Evolutionary conservation across 2,113 vertebrate species (phyloP), one percentile per base, ranked within the genome.

Genomic region (Megalops atlanticus): DNA sequence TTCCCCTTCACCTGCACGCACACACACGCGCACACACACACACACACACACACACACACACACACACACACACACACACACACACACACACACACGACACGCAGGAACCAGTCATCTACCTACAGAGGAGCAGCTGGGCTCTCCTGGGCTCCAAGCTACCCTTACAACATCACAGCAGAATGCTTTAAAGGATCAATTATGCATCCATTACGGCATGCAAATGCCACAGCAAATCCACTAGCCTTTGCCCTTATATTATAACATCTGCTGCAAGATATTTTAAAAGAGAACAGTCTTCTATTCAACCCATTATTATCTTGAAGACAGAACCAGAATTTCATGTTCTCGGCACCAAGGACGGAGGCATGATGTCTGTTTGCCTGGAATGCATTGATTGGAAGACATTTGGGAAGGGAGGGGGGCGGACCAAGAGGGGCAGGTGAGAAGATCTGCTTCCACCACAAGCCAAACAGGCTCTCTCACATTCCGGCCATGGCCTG

Each of bases 1-100:
- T 40, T 94, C 93, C 76, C 92, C 95, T 85, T 97, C 96, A 40
- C 87, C 97, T 98, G 89, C 79, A 36, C 18, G 24, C 10, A 31
- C 58, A 64, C 58, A 64, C 58, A 58, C 31, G 8, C 2, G 11
- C 24, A 18, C n/a, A 45, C 14, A 45, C n/a, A 45, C 43, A 45
- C 49, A 5, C 58, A 11, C 24, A n/a, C 52, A 64, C 6, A 1
- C 6, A 11, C 58, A 4, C 21, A 58, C n/a, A 18, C n/a, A 58
- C 52, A 18, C 52, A 58, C 24, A 58, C n/a, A 58, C n/a, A 18
- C 52, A 58, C 52, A 5, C 18, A 15, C 24, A 58, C n/a, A 18
- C 52, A 58, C 52, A 8, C 58, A 58, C n/a, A 5, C 52, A 24
- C 21, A 6, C 18, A 1, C 3, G 7, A 18, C 52, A 58, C 24